Percentiles rank a stretch among this genome's conserved stretches.
Conservation (phyloP, 1,140 invertebrate genomes). For the Drosophila sechellia region DNA sequence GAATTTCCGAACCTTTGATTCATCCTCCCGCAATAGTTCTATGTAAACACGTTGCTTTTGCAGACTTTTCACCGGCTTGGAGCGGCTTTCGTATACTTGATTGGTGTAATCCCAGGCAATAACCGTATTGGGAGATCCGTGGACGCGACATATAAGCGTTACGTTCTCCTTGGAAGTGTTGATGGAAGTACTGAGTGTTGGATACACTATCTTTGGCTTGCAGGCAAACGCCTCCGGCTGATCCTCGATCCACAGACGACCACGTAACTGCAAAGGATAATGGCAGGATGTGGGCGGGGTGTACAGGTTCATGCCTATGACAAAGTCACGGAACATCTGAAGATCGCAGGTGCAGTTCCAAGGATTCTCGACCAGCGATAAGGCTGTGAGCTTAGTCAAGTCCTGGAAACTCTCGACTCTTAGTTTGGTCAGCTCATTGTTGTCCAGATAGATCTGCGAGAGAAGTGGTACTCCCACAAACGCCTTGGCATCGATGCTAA, state of each 20-base stretch:
- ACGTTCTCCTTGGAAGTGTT: constrained; percentile 88
- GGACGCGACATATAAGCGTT: constrained; percentile 90
- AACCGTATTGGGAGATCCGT: constrained; percentile 90
- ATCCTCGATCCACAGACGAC: constrained; percentile 89
- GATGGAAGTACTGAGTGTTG: constrained; percentile 85
- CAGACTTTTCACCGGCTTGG: neutral
- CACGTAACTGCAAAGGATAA: constrained; percentile 88
- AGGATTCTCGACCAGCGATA: constrained; percentile 92
- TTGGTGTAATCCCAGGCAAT: constrained; percentile 90
- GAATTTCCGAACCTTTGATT: constrained; percentile 40
- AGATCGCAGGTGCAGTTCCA: constrained; percentile 95
- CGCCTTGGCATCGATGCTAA: constrained; percentile 88
- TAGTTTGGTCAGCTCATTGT: constrained; percentile 89
- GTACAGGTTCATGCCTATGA: constrained; percentile 88
- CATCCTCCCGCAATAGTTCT: constrained; percentile 56
- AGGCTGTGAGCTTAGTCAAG: constrained; percentile 88
- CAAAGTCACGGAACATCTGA: constrained; percentile 91
- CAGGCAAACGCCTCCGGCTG: constrained; percentile 92
- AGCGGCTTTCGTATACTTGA: constrained; percentile 41
- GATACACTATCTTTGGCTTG: constrained; percentile 89
- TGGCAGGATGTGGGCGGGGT: constrained; percentile 89
- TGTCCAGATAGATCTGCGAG: constrained; percentile 88
- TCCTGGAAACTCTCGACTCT: constrained; percentile 86
- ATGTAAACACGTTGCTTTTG: constrained; percentile 60
- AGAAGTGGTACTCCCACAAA: constrained; percentile 89